These are phyloP conservation scores for Tenrec ecaudatus DNA, from an alignment of 2,113 vertebrate species.

Conservation along the genomic window DNA sequence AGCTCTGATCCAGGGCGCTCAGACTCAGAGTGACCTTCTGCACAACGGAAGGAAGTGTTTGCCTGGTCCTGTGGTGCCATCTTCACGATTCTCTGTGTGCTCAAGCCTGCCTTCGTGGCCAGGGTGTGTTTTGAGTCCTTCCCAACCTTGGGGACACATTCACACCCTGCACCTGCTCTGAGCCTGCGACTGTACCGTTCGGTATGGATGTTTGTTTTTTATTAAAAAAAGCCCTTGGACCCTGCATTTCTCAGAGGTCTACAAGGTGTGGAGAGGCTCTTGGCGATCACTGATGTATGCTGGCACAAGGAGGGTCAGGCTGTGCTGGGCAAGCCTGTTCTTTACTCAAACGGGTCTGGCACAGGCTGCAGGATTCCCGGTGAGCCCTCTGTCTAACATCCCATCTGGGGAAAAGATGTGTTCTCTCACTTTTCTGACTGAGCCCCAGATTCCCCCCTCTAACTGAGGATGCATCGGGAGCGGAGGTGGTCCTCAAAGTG, in stretches of 20 bases:
- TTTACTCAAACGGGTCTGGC: background rate
- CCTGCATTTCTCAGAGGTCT: background rate
- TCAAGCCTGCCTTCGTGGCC: background rate
- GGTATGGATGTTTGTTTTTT: background rate
- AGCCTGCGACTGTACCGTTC: background rate
- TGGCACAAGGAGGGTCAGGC: background rate
- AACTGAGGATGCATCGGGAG: background rate
- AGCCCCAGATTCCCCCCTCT: background rate
- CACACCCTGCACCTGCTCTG: no score
- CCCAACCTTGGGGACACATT: background rate
- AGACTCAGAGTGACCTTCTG: background rate
- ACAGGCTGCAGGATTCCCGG: background rate
- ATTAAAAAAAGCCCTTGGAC: slow-evolving; percentile 1
- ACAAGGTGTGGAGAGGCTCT: background rate
- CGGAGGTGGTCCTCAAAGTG: background rate
- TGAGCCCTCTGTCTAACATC: background rate
- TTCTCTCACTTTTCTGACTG: background rate
- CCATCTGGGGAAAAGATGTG: background rate
- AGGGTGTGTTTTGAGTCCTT: background rate
- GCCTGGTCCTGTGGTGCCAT: background rate
- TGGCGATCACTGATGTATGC: background rate
- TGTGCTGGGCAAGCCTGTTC: background rate
- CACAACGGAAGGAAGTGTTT: background rate
- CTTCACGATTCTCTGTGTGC: background rate
- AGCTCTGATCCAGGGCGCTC: background rate